Evolutionary conservation across 2,888 invertebrate genomes (phyloP).

Genomic region (Diachrysia chrysitis): DNA sequence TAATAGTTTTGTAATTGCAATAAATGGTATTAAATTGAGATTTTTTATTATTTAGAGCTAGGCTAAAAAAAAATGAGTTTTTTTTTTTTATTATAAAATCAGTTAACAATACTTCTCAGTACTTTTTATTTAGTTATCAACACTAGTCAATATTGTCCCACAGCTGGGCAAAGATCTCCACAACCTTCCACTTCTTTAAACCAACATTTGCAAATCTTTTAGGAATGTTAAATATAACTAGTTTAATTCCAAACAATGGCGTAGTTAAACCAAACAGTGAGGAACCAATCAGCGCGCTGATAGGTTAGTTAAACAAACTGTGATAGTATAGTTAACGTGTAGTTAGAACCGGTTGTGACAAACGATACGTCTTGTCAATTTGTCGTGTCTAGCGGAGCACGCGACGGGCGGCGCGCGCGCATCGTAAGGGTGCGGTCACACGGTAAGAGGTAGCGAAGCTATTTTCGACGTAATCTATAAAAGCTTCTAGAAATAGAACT

Average conservation of each 20-base stretch:
- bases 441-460: constrained; percentile 12
- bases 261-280: not conserved
- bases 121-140: too few relatives aligned
- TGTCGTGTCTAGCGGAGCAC: constrained; percentile 17
- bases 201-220: not conserved
- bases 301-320: not conserved
- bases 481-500: too few relatives aligned
- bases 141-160: too few relatives aligned
- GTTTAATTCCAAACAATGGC: not conserved
- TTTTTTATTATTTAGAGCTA: too few relatives aligned
- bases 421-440: constrained; percentile 8
- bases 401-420: not conserved
- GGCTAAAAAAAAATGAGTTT: too few relatives aligned
- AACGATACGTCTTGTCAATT: constrained; percentile 34
- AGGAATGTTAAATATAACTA: not conserved
- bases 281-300: not conserved
- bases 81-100: too few relatives aligned
- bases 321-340: not conserved
- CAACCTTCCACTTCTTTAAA: not conserved
- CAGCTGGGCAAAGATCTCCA: too few relatives aligned
- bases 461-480: too few relatives aligned
- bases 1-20: too few relatives aligned
- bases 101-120: too few relatives aligned
- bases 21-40: too few relatives aligned
- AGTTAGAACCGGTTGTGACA: constrained; percentile 36